Evolutionary conservation across 1,140 invertebrate genomes (phyloP).

Genomic region (Sminthurinus signatus): DNA sequence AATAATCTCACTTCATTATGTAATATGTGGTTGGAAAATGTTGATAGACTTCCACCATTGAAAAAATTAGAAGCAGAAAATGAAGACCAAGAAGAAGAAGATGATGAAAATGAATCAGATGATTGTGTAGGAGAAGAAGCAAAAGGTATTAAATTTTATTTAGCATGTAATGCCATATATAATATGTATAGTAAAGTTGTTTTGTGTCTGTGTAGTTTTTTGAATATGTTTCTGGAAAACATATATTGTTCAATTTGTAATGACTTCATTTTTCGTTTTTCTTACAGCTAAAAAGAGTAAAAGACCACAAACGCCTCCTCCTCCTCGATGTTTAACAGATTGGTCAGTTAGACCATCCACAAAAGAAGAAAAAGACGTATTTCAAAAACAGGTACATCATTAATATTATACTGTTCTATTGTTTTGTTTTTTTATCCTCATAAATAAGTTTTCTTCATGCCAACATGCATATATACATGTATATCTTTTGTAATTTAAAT

Average conservation of each 20-base stretch:
- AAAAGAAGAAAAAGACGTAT: constrained; percentile 66
- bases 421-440: too few relatives aligned
- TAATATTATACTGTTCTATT: neutral
- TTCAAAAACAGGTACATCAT: constrained; percentile 67
- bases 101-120: constrained; percentile 45
- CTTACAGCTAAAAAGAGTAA: constrained; percentile 39
- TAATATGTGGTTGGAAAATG: constrained; percentile 63
- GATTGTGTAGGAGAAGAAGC: constrained; percentile 36
- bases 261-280: too few relatives aligned
- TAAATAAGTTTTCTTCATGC: too few relatives aligned
- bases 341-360: constrained; percentile 76
- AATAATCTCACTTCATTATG: constrained; percentile 65
- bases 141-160: too few relatives aligned
- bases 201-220: too few relatives aligned
- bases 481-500: constrained; percentile 1
- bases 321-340: constrained; percentile 59
- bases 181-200: too few relatives aligned
- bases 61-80: constrained; percentile 41
- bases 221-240: too few relatives aligned
- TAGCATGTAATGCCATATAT: too few relatives aligned
- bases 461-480: too few relatives aligned
- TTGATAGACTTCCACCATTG: constrained; percentile 47
- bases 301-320: constrained; percentile 50
- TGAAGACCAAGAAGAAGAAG: constrained; percentile 43
- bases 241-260: too few relatives aligned